phyloP scores from a whole-genome alignment of 2,113 vertebrate genomes.

The Circaetus cinerascens region DNA sequence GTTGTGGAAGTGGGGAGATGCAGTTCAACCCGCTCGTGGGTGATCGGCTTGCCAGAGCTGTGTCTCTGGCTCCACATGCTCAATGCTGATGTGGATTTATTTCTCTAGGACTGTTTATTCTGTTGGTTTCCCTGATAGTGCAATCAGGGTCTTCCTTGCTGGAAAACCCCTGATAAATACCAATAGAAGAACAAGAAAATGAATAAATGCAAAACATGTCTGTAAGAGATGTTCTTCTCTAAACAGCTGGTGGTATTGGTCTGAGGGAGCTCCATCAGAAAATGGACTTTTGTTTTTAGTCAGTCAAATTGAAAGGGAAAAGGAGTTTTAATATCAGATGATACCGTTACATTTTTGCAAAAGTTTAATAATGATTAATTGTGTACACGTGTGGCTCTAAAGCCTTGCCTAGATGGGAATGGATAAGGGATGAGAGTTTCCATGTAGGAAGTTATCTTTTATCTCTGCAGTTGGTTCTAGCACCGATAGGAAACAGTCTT shows the following conservation, averaged over 20 bases:
- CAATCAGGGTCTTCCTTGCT: neutral
- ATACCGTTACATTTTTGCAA: neutral
- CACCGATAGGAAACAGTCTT: neutral
- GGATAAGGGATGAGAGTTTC: neutral
- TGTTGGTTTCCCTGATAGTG: neutral
- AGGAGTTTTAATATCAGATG: neutral
- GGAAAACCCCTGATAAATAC: neutral
- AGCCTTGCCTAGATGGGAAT: neutral
- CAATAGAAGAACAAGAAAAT: neutral
- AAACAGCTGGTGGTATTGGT: neutral
- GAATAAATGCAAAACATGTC: neutral
- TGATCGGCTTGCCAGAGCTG: neutral
- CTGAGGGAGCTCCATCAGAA: neutral
- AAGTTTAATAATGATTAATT: neutral
- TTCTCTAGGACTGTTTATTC: neutral
- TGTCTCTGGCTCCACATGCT: neutral
- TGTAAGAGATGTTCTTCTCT: neutral
- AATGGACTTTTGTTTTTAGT: neutral
- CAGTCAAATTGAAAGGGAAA: neutral
- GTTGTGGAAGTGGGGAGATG: neutral
- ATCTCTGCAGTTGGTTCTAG: neutral
- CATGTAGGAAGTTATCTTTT: neutral
- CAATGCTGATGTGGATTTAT: neutral
- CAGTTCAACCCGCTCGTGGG: neutral
- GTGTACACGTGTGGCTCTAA: neutral